phyloP scores from a whole-genome alignment of 2,113 vertebrate genomes.

The Motacilla tschutschensis region DNA sequence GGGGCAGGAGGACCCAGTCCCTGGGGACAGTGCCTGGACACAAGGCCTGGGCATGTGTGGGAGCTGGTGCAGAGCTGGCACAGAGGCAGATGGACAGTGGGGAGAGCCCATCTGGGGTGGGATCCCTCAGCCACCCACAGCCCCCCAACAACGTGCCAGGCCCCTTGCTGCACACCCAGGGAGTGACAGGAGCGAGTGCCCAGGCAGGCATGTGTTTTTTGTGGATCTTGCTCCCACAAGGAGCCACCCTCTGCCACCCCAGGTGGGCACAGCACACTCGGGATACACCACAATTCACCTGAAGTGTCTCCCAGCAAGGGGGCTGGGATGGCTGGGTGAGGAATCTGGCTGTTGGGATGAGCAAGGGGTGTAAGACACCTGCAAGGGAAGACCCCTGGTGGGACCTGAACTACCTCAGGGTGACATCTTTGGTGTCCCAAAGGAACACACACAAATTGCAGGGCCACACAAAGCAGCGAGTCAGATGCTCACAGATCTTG shows the following conservation, averaged over 20 bases:
- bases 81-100: background rate
- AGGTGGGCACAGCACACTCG: accelerated
- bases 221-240: background rate
- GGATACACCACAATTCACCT: accelerated
- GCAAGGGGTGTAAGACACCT: background rate
- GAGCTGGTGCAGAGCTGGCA: background rate
- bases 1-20: accelerated
- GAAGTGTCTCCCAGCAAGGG: background rate
- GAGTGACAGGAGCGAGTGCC: background rate
- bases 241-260: background rate
- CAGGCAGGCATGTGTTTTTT: accelerated
- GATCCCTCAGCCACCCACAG: accelerated
- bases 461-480: background rate
- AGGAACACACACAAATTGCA: background rate
- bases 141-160: background rate
- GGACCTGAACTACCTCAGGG: background rate
- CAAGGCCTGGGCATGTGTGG: background rate
- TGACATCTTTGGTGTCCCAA: background rate
- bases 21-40: background rate
- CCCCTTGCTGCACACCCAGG: background rate
- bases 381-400: too few relatives aligned
- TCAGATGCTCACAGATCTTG: background rate
- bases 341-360: background rate
- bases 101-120: accelerated
- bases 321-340: background rate